phyloP scores from a whole-genome alignment of 2,888 invertebrate genomes.

The Tricholauxania praeusta region DNA sequence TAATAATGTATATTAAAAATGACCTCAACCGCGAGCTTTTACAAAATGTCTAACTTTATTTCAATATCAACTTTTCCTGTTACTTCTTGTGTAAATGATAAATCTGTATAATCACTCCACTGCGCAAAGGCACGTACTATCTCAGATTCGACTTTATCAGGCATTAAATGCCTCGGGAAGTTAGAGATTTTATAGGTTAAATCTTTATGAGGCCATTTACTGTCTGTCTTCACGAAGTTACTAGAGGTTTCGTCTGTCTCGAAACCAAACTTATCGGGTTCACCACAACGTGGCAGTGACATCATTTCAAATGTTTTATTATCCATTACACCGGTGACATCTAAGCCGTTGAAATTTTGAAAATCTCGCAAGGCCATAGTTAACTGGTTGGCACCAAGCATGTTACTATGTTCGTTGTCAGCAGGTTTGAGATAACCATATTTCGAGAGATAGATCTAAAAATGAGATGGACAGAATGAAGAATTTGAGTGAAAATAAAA shows the following conservation, averaged over 20 bases:
- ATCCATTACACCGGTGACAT: slow-evolving; percentile 88
- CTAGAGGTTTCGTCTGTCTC: slow-evolving; percentile 85
- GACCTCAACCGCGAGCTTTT: neutral
- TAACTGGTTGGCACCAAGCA: slow-evolving; percentile 83
- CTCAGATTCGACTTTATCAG: slow-evolving; percentile 81
- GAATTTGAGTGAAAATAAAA: neutral
- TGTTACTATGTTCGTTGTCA: slow-evolving; percentile 80
- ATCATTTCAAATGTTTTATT: slow-evolving; percentile 82
- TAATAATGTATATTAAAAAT: neutral
- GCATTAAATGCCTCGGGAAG: slow-evolving; percentile 81
- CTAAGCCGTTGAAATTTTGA: slow-evolving; percentile 90
- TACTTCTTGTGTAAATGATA: slow-evolving; percentile 81
- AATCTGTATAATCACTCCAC: slow-evolving; percentile 89
- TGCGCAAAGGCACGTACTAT: slow-evolving; percentile 86
- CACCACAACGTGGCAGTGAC: slow-evolving; percentile 91
- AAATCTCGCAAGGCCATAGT: slow-evolving; percentile 86
- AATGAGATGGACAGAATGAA: slow-evolving; percentile 57
- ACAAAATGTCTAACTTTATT: slow-evolving; percentile 71
- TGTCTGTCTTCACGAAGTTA: slow-evolving; percentile 94
- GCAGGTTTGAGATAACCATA: slow-evolving; percentile 85
- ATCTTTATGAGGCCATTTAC: slow-evolving; percentile 92
- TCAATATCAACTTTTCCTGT: slow-evolving; percentile 85
- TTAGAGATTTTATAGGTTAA: slow-evolving; percentile 91
- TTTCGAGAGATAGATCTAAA: slow-evolving; percentile 89
- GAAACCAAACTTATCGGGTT: slow-evolving; percentile 88